Evolutionary conservation across 2,888 invertebrate genomes (phyloP).

Genomic region (Leucozona laternaria): DNA sequence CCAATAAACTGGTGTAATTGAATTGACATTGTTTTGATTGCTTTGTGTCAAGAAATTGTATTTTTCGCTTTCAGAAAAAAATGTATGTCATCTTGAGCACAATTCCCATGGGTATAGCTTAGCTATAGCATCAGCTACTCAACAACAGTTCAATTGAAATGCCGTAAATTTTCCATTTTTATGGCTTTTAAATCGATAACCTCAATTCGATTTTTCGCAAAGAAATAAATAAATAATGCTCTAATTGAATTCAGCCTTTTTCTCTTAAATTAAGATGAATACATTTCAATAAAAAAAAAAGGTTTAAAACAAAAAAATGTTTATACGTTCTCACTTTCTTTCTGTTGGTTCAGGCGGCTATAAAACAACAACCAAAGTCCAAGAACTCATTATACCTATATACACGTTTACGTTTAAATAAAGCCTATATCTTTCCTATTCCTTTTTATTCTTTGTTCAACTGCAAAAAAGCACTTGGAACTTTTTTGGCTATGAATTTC

Average conservation of each 20-base stretch:
- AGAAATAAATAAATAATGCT: background rate
- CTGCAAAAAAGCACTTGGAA: constrained; percentile 13
- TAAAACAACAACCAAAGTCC: constrained; percentile 15
- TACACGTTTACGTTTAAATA: constrained; percentile 13
- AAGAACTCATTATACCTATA: constrained; percentile 13
- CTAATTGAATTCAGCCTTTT: background rate
- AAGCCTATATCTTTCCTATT: constrained; percentile 16
- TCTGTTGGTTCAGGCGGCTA: background rate
- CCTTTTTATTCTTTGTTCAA: background rate
- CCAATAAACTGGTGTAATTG: no score
- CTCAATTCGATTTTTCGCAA: background rate
- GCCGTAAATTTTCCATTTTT: background rate
- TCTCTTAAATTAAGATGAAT: background rate
- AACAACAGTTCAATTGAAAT: no score
- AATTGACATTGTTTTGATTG: no score
- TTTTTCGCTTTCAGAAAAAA: no score
- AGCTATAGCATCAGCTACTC: no score
- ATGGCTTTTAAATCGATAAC: background rate
- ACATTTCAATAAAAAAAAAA: background rate
- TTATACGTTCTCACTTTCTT: constrained; percentile 16
- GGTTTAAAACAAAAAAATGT: constrained; percentile 24
- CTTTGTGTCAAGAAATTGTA: no score
- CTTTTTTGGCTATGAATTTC: constrained; percentile 35
- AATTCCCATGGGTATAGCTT: no score
- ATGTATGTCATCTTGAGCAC: no score